Evolutionary conservation across 2,113 vertebrate species (phyloP).

Genomic region (Salminus brasiliensis): DNA sequence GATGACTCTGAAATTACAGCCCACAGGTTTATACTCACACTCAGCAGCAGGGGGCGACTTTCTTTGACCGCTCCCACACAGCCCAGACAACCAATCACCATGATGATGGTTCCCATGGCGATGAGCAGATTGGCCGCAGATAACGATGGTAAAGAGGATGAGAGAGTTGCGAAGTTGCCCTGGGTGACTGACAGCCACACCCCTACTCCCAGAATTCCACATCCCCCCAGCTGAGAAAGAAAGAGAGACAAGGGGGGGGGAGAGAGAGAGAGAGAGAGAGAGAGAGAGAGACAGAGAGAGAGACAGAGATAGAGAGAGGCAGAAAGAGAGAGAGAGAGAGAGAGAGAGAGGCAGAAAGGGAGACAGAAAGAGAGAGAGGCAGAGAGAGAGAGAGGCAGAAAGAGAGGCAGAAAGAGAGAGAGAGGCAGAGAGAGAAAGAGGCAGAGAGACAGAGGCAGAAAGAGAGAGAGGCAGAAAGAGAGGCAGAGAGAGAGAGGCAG

Average conservation of each 20-base stretch:
- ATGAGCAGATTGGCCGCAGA: slow-evolving; percentile 98
- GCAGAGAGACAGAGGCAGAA: too few relatives aligned
- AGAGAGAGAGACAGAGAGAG: slow-evolving; percentile 33
- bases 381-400: slow-evolving; percentile 11
- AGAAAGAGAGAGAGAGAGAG: too few relatives aligned
- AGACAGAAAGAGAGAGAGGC: too few relatives aligned
- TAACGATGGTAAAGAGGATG: slow-evolving; percentile 91
- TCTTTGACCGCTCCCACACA: slow-evolving; percentile 97
- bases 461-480: slow-evolving; percentile 12
- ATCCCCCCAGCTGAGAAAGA: slow-evolving; percentile 75
- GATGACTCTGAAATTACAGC: background rate
- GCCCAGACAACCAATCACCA: slow-evolving; percentile 97
- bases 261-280: slow-evolving; percentile 49
- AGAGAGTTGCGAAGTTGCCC: slow-evolving; percentile 94
- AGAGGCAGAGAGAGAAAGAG: slow-evolving; percentile 13
- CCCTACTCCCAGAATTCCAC: slow-evolving; percentile 79
- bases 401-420: too few relatives aligned
- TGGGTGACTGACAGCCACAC: slow-evolving; percentile 81
- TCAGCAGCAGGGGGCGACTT: slow-evolving; percentile 91
- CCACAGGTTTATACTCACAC: slow-evolving; percentile 78
- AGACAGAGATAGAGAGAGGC: too few relatives aligned
- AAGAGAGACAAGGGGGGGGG: slow-evolving; percentile 23
- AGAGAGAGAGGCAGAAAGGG: slow-evolving; percentile 12
- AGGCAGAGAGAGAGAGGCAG: slow-evolving; percentile 10
- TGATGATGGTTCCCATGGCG: slow-evolving; percentile 87